Evolutionary conservation across 2,888 invertebrate genomes (phyloP).

Genomic region (Limulus polyphemus): DNA sequence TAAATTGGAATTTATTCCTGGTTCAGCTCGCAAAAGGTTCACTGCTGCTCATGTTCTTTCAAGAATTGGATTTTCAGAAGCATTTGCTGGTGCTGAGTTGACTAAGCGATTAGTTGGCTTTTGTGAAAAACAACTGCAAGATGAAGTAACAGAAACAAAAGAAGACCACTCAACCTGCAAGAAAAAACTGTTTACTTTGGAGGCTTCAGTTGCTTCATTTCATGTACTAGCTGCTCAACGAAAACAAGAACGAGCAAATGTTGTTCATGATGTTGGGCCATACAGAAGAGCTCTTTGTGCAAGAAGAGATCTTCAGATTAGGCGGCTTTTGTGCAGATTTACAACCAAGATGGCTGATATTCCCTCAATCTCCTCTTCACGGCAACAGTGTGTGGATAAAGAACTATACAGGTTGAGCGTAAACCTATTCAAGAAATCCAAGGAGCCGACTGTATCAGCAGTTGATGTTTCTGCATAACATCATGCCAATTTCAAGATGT

Average conservation of each 20-base stretch:
- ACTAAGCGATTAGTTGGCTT: constrained; percentile 37
- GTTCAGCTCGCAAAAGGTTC: constrained; percentile 62
- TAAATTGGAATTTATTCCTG: constrained; percentile 33
- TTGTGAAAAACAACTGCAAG: constrained; percentile 28
- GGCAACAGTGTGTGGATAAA: constrained; percentile 17
- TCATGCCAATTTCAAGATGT: no score
- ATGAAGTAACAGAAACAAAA: constrained; percentile 17
- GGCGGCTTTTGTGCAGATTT: constrained; percentile 37
- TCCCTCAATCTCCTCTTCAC: constrained; percentile 8
- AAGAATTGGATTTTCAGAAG: constrained; percentile 63
- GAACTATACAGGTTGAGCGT: constrained; percentile 20
- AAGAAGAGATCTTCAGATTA: constrained; percentile 60
- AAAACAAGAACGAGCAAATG: constrained; percentile 34
- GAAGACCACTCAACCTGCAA: constrained; percentile 5
- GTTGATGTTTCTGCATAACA: background rate
- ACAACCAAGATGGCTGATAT: constrained; percentile 5
- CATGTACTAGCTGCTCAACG: constrained; percentile 31
- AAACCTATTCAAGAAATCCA: constrained; percentile 11
- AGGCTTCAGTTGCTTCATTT: constrained; percentile 32
- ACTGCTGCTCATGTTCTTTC: constrained; percentile 63
- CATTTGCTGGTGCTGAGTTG: constrained; percentile 58
- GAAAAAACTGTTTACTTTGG: constrained; percentile 17
- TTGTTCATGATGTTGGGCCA: constrained; percentile 58
- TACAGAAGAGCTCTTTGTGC: constrained; percentile 66
- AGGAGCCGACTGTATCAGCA: background rate